These are phyloP conservation scores for Smittia sp. DNA, from an alignment of 2,888 invertebrate genomes.

Conservation along the genomic window DNA sequence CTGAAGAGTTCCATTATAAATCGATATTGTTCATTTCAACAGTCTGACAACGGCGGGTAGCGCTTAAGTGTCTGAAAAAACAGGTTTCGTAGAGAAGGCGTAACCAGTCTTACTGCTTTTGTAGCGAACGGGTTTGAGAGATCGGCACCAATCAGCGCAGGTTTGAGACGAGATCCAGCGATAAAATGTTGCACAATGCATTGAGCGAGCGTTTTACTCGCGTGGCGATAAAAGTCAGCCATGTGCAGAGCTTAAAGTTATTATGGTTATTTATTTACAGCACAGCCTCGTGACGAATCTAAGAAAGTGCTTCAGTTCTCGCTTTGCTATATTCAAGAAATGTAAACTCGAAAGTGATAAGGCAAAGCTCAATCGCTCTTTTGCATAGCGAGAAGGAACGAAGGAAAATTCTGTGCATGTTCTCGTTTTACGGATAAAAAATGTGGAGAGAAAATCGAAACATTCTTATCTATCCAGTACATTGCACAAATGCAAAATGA, in stretches of 20 bases:
- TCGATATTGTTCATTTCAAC: no score
- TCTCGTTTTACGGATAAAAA: neutral
- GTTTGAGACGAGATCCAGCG: neutral
- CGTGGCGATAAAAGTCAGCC: no score
- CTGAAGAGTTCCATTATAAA: no score
- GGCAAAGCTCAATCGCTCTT: slow-evolving; percentile 3
- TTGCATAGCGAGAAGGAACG: neutral
- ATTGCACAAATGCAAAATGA: slow-evolving; percentile 20
- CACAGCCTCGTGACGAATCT: no score
- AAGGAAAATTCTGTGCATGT: slow-evolving; percentile 1
- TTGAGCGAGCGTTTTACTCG: no score
- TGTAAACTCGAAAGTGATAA: slow-evolving; percentile 8
- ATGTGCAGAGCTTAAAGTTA: no score
- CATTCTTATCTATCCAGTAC: slow-evolving; percentile 23
- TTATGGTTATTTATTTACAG: no score
- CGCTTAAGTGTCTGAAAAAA: neutral
- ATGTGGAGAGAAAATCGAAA: slow-evolving; percentile 14
- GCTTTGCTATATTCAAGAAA: neutral
- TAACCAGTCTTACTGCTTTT: neutral
- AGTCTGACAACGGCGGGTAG: neutral
- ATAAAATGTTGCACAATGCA: no score
- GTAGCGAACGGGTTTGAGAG: neutral
- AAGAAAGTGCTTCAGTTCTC: no score
- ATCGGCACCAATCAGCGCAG: slow-evolving; percentile 1
- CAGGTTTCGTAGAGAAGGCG: neutral